Evolutionary conservation across 2,888 invertebrate genomes (phyloP).

Genomic region (Scaptomyza parva): DNA sequence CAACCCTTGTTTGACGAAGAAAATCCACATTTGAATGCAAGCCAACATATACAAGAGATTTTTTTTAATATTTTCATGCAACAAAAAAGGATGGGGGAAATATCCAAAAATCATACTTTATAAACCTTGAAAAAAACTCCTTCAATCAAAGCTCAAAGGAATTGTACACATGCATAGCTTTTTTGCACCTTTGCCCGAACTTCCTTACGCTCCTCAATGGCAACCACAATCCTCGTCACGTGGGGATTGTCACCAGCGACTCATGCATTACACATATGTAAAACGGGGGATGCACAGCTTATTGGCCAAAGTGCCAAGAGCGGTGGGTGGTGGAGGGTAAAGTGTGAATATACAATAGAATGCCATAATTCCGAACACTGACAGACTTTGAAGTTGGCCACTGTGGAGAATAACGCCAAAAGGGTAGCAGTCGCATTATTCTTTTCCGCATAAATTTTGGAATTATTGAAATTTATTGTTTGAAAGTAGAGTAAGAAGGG

Average conservation of each 20-base stretch:
- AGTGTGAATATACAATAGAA: conserved; percentile 11
- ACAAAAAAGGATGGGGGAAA: conserved; percentile 5
- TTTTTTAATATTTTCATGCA: conserved; percentile 56
- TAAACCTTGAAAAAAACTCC: not conserved
- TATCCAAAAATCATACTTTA: conserved; percentile 22
- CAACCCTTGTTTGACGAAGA: conserved; percentile 33
- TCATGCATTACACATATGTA: conserved; percentile 49
- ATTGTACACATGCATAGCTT: conserved; percentile 59
- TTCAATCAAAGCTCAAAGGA: conserved; percentile 68
- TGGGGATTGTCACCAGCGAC: conserved; percentile 51
- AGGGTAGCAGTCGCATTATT: conserved; percentile 42
- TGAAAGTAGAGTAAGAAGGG: not conserved
- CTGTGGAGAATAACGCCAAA: no score
- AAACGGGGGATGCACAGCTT: conserved; percentile 35
- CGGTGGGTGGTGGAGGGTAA: not conserved
- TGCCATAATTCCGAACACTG: conserved; percentile 39
- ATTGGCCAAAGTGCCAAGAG: conserved; percentile 22
- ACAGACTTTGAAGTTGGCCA: conserved; percentile 62
- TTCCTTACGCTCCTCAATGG: conserved; percentile 29
- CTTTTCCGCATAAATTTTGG: conserved; percentile 67
- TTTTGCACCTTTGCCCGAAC: conserved; percentile 64
- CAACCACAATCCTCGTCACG: conserved; percentile 61
- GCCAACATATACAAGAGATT: conserved; percentile 28
- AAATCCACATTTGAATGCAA: conserved; percentile 67
- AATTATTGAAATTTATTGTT: conserved; percentile 77